Evolutionary conservation across 2,797 vertebrate genomes (phyloP), one percentile per base, ranked within the genome.

Genomic region (Etheostoma nigrum): DNA sequence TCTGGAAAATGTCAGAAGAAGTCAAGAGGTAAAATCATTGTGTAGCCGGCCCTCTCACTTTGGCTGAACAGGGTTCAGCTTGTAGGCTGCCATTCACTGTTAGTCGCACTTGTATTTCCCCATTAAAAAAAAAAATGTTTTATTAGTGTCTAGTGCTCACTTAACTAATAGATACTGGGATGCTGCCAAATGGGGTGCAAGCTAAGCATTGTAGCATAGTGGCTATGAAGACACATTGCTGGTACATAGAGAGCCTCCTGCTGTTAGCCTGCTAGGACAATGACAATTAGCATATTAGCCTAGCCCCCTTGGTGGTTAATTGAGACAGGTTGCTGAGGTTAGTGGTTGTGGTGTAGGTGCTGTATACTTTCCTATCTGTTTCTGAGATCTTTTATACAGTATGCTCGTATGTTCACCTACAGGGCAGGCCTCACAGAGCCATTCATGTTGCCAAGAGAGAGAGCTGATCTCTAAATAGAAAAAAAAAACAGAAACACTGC

Each of bases 1-100:
- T 79, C 63, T 75, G 79, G 84, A 71, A 90, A 89, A 92, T 86
- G 89, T 91, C 90, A 91, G 74, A 72, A 79, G 78, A 84, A 88
- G 87, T 89, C 86, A 89, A 87, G 82, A 88, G 80, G 84, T 88
- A 84, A 70, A 79, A 75, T 81, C 70, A 78, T 59, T 74, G 82
- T 81, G 45, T n/a, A 84, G 78, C 73, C 55, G 55, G 64, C 44
- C 13, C 2, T 12, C 69, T 78, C 47, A 33, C 47, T 78, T 76
- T 58, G 27, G 48, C 75, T 64, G 42, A 74, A 70, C 67, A 76
- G 54, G 53, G 78, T 68, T 86, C 61, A 79, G 62, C 76, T 80
- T 78, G 65, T 79, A 67, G 57, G 73, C 59, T 57, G 81, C 57
- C 76, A 76, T 78, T 81, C 68, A 49, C 70, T 54, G 85, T 86